Base-by-base conservation (phyloP, 2,113 vertebrate species). In the Desmodus rotundus region DNA sequence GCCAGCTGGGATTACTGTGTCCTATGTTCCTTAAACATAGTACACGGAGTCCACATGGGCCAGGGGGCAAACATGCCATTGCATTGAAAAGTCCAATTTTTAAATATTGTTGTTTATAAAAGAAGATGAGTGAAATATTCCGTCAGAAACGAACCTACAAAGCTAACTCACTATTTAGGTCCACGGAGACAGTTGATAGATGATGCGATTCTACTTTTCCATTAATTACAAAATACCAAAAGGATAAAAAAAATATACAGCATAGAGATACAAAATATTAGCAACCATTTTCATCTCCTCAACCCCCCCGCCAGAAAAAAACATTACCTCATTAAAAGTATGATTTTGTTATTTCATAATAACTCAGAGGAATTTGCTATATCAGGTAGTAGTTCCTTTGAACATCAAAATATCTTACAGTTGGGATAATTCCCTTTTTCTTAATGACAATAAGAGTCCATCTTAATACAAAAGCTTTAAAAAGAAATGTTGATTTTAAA, bases 401-500 rank as follows among this genome's bases (percentile, higher is more conserved):
- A 63, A 31, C 77, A 67, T 72, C 58, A 43, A 52, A 90, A 54
- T 74, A 52, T 45, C 19, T 54, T 74, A 2, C 33, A 45, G 33
- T 77, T 73, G 52, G 56, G 68, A 33, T 45, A 70, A 93, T 83
- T 74, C n/a, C n/a, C 4, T 76, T 87, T 82, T 61, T 70, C 72
- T 45, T 82, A 86, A 80, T 88, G 65, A 81, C 41, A 89, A 8
- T 28, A 31, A 38, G 54, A 93, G 22, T 45, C 26, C 38, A 26
- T 85, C 58, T 50, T 78, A 63, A 63, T 81, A 70, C 65, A 72
- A 91, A 96, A 92, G 43, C 93, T 95, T 96, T 80, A 13, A 78
- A 73, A 94, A 92, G 96, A 85, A 96, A 50, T 28, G 95, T 15
- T 87, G 76, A 94, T 87, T 96, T 97, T 81, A 93, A 94, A 74